A percentile compares a stretch with the other conserved stretches of the same genome.
phyloP scores from a whole-genome alignment of 2,113 vertebrate genomes.

The Ondatra zibethicus region DNA sequence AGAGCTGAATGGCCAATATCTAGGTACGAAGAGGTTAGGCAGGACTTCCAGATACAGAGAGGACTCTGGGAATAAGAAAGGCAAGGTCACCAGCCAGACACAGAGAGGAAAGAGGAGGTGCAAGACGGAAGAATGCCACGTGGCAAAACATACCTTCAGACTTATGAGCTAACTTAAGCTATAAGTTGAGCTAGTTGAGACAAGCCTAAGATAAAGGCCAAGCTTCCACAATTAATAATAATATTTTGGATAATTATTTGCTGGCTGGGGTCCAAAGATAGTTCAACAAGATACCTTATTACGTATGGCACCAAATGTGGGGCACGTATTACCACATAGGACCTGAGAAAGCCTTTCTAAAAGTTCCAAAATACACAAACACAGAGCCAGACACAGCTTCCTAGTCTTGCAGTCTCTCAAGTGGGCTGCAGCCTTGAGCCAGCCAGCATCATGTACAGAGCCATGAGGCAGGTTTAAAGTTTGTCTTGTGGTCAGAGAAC shows the following conservation, averaged over 20 bases:
- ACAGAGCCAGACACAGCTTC: not conserved
- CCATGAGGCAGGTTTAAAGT: no score
- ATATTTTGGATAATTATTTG: not conserved
- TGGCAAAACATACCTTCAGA: no score
- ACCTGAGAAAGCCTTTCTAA: not conserved
- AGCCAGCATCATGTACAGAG: no score
- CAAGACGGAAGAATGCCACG: no score
- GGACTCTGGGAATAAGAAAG: no score
- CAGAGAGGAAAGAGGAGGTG: no score
- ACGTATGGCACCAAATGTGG: not conserved
- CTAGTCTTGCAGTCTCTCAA: not conserved
- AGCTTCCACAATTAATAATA: not conserved
- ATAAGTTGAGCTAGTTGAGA: not conserved
- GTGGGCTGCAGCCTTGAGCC: no score
- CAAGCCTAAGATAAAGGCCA: not conserved
- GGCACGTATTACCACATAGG: not conserved
- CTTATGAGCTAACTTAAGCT: no score
- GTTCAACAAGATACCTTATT: not conserved
- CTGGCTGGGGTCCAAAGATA: not conserved
- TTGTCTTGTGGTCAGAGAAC: not conserved
- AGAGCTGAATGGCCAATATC: no score
- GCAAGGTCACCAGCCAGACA: no score
- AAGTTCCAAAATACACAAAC: not conserved
- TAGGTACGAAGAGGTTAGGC: no score
- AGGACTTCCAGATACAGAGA: no score